A percentile compares a stretch with the other conserved stretches of the same genome.
Evolutionary conservation across 1,140 invertebrate genomes (phyloP).

Genomic region (Rhagoletis pomonella): DNA sequence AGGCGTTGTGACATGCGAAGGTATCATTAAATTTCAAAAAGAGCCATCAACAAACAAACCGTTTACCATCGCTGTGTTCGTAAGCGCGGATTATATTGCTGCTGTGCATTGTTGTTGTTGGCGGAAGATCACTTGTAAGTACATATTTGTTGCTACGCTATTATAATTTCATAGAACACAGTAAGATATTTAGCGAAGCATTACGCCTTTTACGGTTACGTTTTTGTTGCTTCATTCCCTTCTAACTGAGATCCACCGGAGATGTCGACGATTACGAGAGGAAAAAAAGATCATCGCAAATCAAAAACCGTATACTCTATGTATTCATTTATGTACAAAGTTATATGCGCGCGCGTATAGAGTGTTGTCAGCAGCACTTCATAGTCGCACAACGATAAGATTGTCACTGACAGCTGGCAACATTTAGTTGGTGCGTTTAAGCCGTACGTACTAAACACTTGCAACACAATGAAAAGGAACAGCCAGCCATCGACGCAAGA

Average conservation of each 20-base stretch:
- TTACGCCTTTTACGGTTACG: conserved; percentile 22
- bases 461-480: conserved; percentile 22
- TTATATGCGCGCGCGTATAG: background rate
- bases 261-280: background rate
- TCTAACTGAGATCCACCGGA: no score
- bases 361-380: background rate
- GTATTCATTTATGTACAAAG: background rate
- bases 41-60: conserved; percentile 4
- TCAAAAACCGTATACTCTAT: background rate
- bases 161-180: conserved; percentile 16
- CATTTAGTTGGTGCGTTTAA: conserved; percentile 21
- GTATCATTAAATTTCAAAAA: conserved; percentile 54
- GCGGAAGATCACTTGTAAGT: conserved; percentile 21
- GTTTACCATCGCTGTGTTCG: background rate
- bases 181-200: conserved; percentile 35
- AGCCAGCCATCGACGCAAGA: background rate
- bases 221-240: background rate
- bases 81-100: conserved; percentile 18
- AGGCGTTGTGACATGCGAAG: conserved; percentile 31
- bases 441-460: conserved; percentile 39
- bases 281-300: background rate
- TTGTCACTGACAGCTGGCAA: conserved; percentile 61
- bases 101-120: background rate
- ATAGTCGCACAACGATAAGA: conserved; percentile 58
- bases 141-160: background rate